Percentiles rank a stretch among this genome's conserved stretches.
Evolutionary conservation across 2,113 vertebrate species (phyloP).

Genomic region (Eudyptes chrysolophus): DNA sequence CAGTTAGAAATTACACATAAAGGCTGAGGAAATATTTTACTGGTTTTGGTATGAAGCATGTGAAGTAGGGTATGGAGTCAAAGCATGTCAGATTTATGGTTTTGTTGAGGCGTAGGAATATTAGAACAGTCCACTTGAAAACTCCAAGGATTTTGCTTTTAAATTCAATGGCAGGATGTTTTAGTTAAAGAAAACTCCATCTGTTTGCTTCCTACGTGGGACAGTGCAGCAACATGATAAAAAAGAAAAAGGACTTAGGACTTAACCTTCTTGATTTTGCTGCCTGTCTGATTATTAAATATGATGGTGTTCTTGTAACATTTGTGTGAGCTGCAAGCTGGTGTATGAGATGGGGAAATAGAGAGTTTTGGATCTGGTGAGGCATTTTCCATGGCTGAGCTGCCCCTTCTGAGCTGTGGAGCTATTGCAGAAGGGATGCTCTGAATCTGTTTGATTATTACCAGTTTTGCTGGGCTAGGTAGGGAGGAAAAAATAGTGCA

Average conservation of each 20-base stretch:
- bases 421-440: not conserved
- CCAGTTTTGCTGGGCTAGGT: not conserved
- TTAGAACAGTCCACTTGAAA: slow-evolving; percentile 66
- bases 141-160: slow-evolving; percentile 57
- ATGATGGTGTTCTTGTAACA: not conserved
- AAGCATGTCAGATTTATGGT: slow-evolving; percentile 74
- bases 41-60: not conserved
- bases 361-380: not conserved
- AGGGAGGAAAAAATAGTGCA: not conserved
- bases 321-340: slow-evolving; percentile 10
- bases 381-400: not conserved
- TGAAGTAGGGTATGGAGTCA: slow-evolving; percentile 1
- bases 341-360: slow-evolving; percentile 3
- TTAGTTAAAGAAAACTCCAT: slow-evolving; percentile 1
- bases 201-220: slow-evolving; percentile 21
- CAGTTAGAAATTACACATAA: not conserved
- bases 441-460: not conserved
- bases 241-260: not conserved
- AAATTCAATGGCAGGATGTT: slow-evolving; percentile 68
- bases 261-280: slow-evolving; percentile 39
- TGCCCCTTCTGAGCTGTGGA: not conserved
- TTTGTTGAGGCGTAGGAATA: slow-evolving; percentile 76
- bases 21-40: not conserved
- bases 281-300: slow-evolving; percentile 38
- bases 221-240: slow-evolving; percentile 16